A percentile compares a stretch with the other conserved stretches of the same genome.
Conservation (phyloP, 2,888 invertebrate species). For the Homarus gammarus region DNA sequence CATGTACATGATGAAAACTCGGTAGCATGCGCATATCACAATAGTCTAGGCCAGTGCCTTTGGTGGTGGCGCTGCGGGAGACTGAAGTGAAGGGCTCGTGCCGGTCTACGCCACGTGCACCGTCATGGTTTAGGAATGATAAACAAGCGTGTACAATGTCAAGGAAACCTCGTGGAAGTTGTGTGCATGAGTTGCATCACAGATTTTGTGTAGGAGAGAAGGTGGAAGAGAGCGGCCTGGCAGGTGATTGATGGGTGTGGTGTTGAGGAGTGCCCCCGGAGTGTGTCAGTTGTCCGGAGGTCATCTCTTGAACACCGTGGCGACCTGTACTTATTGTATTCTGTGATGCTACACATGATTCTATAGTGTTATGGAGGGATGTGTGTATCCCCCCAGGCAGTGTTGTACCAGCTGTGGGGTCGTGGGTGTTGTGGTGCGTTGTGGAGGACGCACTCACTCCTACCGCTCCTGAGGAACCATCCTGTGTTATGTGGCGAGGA, state of each 20-base stretch:
- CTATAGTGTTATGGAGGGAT: not conserved
- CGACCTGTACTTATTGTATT: not conserved
- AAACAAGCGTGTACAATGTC: not conserved
- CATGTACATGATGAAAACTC: slow-evolving; percentile 42
- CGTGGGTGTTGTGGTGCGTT: slow-evolving; percentile 12
- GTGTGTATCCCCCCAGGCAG: not conserved
- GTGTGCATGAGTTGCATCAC: slow-evolving; percentile 5
- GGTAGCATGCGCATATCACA: slow-evolving; percentile 37
- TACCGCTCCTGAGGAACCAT: slow-evolving; percentile 1
- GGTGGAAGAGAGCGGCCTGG: slow-evolving; percentile 9
- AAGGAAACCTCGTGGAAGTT: not conserved
- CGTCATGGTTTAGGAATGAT: not conserved
- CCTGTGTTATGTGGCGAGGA: slow-evolving; percentile 20
- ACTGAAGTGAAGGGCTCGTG: not conserved
- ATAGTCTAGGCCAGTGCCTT: slow-evolving; percentile 16
- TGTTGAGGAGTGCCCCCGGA: slow-evolving; percentile 15
- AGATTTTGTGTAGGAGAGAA: slow-evolving; percentile 33
- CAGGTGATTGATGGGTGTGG: slow-evolving; percentile 21
- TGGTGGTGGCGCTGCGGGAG: slow-evolving; percentile 14
- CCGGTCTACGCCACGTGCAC: not conserved
- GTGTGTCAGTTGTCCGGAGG: slow-evolving; percentile 1
- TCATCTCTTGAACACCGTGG: not conserved
- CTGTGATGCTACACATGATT: not conserved
- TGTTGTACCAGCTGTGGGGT: slow-evolving; percentile 10
- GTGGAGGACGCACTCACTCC: slow-evolving; percentile 3